A percentile compares a stretch with the other conserved stretches of the same genome.
These are phyloP conservation scores for Sminthopsis crassicaudata DNA, from an alignment of 2,113 vertebrate genomes.

Conservation along the genomic window DNA sequence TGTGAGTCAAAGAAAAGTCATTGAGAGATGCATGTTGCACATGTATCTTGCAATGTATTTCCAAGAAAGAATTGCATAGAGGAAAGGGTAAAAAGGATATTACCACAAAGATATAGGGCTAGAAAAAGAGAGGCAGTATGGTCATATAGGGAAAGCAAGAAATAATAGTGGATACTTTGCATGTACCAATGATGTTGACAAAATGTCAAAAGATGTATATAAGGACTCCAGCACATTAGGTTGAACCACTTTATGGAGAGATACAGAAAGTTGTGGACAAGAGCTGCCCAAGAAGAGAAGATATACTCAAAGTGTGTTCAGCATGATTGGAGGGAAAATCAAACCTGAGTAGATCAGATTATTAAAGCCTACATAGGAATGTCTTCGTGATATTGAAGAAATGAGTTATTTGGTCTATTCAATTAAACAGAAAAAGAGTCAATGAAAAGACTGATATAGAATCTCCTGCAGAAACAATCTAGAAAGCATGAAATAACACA, in stretches of 20 bases:
- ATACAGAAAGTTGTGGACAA: background rate
- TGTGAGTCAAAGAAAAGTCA: background rate
- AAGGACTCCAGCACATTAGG: background rate
- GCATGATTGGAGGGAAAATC: background rate
- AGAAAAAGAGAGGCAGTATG: background rate
- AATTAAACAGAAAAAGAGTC: conserved; percentile 24
- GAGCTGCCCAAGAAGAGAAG: background rate
- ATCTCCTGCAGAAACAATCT: background rate
- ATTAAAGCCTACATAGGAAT: background rate
- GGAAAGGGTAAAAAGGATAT: background rate
- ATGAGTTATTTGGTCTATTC: background rate
- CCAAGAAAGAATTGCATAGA: background rate
- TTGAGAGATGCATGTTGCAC: background rate
- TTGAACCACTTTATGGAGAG: background rate
- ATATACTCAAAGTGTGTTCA: background rate
- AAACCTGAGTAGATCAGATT: background rate
- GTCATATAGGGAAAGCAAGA: background rate
- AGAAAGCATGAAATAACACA: background rate
- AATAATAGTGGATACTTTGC: background rate
- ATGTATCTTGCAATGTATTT: background rate
- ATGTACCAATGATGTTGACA: background rate
- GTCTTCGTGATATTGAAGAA: background rate
- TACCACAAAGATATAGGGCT: background rate
- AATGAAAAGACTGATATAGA: background rate
- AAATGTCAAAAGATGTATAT: background rate